phyloP scores from a whole-genome alignment of 2,113 vertebrate species.

The Bubalus kerabau region DNA sequence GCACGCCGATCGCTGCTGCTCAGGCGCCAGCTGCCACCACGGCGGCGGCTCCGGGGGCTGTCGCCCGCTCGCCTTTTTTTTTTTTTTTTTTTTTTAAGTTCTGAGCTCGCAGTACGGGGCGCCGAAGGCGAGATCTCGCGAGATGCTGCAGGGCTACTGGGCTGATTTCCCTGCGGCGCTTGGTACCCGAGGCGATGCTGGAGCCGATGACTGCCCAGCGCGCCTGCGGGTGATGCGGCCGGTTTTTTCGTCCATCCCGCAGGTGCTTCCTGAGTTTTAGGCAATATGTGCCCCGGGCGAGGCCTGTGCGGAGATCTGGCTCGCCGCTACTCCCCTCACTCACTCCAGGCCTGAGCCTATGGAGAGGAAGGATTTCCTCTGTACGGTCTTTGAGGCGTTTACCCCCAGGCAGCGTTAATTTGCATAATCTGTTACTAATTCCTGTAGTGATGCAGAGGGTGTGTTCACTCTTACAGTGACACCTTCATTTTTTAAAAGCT shows the following conservation, averaged over 20 bases:
- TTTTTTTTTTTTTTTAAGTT: slow-evolving; percentile 4
- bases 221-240: neutral
- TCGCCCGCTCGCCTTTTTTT: neutral
- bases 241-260: neutral
- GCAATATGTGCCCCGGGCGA: neutral
- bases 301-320: fast-evolving
- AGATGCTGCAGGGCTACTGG: slow-evolving; percentile 31
- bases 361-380: neutral
- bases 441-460: neutral
- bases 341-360: neutral
- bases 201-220: fast-evolving
- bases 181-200: slow-evolving; percentile 49
- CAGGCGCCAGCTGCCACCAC: neutral
- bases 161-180: slow-evolving; percentile 35
- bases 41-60: neutral
- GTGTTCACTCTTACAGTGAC: neutral
- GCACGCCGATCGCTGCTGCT: neutral
- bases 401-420: neutral
- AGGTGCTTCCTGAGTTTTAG: slow-evolving; percentile 9
- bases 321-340: neutral
- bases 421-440: neutral
- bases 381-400: neutral
- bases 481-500: slow-evolving; percentile 6
- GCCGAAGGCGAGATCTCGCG: slow-evolving; percentile 65
- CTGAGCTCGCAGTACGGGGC: neutral